Percentiles rank a stretch among this genome's conserved stretches.
phyloP scores from a whole-genome alignment of 2,888 invertebrate species.

The Alcis repandata region DNA sequence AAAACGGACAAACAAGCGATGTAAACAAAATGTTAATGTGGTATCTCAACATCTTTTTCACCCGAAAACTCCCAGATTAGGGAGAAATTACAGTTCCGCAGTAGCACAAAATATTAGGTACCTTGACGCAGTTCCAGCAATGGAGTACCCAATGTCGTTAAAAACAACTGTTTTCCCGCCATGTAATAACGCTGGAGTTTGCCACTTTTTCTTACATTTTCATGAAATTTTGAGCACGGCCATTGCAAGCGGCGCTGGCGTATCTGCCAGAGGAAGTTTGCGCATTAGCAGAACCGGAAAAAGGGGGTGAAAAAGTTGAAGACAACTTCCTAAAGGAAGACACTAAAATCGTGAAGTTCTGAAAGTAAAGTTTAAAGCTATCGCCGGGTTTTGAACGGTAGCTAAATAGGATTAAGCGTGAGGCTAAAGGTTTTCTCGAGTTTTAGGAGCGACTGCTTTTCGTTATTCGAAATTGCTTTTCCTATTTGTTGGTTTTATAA shows the following conservation, averaged over 20 bases:
- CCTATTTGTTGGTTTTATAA: no score
- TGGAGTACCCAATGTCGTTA: slow-evolving; percentile 36
- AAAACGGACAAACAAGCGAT: no score
- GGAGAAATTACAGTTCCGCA: not conserved
- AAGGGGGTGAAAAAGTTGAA: slow-evolving; percentile 75
- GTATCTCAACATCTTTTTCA: no score
- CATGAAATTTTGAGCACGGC: slow-evolving; percentile 63
- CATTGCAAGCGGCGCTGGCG: slow-evolving; percentile 57
- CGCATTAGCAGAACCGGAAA: slow-evolving; percentile 73
- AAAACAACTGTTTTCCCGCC: slow-evolving; percentile 45
- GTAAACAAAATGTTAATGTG: no score
- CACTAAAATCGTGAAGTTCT: slow-evolving; percentile 59
- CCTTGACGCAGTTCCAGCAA: slow-evolving; percentile 21
- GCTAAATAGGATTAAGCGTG: slow-evolving; percentile 25
- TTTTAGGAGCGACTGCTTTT: not conserved
- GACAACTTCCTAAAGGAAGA: slow-evolving; percentile 58
- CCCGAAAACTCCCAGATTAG: not conserved
- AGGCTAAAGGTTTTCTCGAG: slow-evolving; percentile 8
- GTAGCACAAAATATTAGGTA: slow-evolving; percentile 14
- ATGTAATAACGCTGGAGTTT: slow-evolving; percentile 46
- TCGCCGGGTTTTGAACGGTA: slow-evolving; percentile 34
- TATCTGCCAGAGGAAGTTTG: slow-evolving; percentile 66
- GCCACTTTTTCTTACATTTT: slow-evolving; percentile 56
- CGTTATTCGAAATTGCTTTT: not conserved
- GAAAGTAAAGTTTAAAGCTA: slow-evolving; percentile 53